Base-by-base conservation (phyloP, 2,888 invertebrate genomes). In the Leptinotarsa tumamoca region DNA sequence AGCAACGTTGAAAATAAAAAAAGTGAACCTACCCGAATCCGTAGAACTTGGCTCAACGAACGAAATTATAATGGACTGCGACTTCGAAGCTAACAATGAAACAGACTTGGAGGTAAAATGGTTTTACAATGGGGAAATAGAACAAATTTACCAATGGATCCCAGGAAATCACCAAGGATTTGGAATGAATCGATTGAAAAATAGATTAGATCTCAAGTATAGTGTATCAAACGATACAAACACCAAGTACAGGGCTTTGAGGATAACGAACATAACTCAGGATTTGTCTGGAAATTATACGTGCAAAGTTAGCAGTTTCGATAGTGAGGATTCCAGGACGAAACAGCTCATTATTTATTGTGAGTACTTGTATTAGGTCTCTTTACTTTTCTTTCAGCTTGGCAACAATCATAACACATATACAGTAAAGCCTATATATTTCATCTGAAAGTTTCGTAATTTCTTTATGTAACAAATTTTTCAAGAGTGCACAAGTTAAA, bases 261-360 rank as follows among this genome's bases (percentile, higher is more conserved):
- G 90, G 83, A 90, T 92, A 80, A 86, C 78, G 58, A 82, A 88
- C 68, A 85, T 90, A 67, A 89, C 87, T 74, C 90, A 90, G 54
- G 89, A 90, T 61, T 86, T 91, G 66, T 88, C 90, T 1, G 92
- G 91, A 49, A 88, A 89, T 80, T 92, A 91, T 84, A 90, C 88
- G 49, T 92, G 92, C 85, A 89, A 88, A 81, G 90, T 92, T 71
- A 90, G 90, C 74, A 90, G 90, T 63, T 88, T 85, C 79, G 81
- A 82, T 52, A 87, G 86, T 71, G 91, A 91, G 81, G 88, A 86
- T 54, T 83, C 83, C 3, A 80, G 81, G 71, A 89, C 88, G 33
- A 89, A 88, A 74, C 87, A 87, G 51, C 89, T 92, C 89, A 88
- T 90, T 67, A 89, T 91, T 79, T 91, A 90, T 82, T 90, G 92